Evolutionary conservation across 2,113 vertebrate genomes (phyloP).

Genomic region (Tragelaphus strepsiceros): DNA sequence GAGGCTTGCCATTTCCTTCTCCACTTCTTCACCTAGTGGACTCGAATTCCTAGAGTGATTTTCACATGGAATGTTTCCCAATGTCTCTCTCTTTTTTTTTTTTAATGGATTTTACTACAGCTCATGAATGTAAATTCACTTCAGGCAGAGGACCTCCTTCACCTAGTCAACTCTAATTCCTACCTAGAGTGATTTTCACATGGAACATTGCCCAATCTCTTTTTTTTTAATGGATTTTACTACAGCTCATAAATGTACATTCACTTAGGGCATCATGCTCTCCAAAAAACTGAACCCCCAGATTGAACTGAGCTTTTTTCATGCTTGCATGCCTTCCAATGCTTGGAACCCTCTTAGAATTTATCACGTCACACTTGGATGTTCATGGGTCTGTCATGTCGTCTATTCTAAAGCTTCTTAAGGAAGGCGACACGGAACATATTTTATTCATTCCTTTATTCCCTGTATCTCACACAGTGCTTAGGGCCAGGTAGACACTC

Average conservation of each 20-base stretch:
- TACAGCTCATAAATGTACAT: neutral
- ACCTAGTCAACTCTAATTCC: neutral
- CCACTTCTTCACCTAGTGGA: neutral
- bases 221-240: neutral
- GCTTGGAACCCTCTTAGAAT: neutral
- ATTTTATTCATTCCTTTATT: neutral
- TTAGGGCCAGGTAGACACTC: accelerated
- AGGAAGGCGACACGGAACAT: neutral
- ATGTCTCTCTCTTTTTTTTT: neutral
- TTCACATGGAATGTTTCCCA: neutral
- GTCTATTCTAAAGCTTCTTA: neutral
- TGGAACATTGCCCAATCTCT: neutral
- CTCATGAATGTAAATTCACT: too few relatives aligned
- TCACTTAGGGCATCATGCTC: neutral
- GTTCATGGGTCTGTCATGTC: neutral
- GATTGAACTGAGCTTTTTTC: neutral
- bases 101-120: too few relatives aligned
- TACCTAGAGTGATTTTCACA: neutral
- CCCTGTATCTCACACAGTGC: neutral
- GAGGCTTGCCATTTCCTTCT: neutral
- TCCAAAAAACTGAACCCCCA: neutral
- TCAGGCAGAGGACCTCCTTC: too few relatives aligned
- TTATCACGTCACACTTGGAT: neutral
- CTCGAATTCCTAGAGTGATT: neutral
- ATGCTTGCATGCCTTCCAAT: neutral